Conservation (phyloP, 1,140 invertebrate species). For the Zaprionus africanus region DNA sequence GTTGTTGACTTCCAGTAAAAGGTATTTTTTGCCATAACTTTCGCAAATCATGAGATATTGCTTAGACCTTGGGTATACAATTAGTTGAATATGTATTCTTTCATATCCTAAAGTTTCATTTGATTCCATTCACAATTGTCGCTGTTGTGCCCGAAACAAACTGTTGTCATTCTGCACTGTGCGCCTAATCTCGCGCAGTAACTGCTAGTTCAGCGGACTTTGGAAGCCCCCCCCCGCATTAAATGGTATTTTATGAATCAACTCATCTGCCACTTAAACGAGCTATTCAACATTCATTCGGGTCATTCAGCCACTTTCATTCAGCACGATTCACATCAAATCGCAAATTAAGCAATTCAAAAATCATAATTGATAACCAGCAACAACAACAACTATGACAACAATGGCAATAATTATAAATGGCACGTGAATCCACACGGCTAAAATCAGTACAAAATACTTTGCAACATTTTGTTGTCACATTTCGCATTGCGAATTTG, state of each 20-base stretch:
- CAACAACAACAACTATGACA: background rate
- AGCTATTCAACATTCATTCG: conserved; percentile 33
- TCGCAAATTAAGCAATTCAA: conserved; percentile 42
- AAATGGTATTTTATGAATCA: conserved; percentile 7
- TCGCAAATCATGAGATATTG: background rate
- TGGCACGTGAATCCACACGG: conserved; percentile 17
- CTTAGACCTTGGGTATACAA: background rate
- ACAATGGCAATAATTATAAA: conserved; percentile 30
- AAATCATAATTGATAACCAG: conserved; percentile 25
- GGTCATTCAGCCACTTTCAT: conserved; percentile 18
- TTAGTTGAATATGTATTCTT: background rate
- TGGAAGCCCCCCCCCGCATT: background rate
- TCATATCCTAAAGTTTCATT: background rate
- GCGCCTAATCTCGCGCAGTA: background rate
- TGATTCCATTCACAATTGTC: background rate
- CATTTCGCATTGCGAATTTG: conserved; percentile 10
- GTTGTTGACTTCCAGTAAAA: no score
- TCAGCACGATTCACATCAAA: conserved; percentile 5
- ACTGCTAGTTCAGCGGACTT: background rate
- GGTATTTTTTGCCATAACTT: background rate
- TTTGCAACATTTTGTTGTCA: conserved; percentile 9
- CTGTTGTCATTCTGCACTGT: no score
- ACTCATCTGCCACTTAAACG: conserved; percentile 21
- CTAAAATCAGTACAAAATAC: background rate
- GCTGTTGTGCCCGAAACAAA: background rate